phyloP scores from a whole-genome alignment of 1,140 invertebrate species.

The Neodiprion virginianus region DNA sequence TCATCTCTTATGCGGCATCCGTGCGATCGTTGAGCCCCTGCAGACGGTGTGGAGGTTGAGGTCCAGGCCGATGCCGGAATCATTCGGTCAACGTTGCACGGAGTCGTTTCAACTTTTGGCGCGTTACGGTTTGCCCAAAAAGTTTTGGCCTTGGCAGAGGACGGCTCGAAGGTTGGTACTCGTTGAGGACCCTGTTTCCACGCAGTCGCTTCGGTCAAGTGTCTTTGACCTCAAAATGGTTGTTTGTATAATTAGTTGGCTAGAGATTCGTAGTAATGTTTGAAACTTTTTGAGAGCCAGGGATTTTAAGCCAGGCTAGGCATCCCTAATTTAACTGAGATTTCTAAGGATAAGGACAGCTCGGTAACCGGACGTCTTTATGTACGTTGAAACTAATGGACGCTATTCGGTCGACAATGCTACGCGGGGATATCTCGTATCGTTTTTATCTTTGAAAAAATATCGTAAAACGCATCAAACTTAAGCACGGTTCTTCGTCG shows the following conservation, averaged over 20 bases:
- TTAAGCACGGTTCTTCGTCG: not conserved
- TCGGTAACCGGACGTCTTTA: not conserved
- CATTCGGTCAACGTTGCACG: not conserved
- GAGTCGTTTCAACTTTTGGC: not conserved
- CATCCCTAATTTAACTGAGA: constrained; percentile 1
- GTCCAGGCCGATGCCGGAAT: not conserved
- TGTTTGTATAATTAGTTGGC: constrained; percentile 7
- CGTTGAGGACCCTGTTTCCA: not conserved
- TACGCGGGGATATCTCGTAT: not conserved
- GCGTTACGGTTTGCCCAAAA: not conserved
- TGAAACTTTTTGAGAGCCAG: not conserved
- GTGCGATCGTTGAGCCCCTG: not conserved
- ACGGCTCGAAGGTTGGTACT: not conserved
- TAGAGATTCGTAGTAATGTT: not conserved
- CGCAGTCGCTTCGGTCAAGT: not conserved
- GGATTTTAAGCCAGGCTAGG: not conserved
- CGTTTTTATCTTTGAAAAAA: not conserved
- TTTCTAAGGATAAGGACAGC: not conserved
- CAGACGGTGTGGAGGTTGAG: too few relatives aligned
- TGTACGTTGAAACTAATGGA: not conserved
- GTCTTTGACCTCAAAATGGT: constrained; percentile 3
- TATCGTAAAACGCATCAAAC: not conserved
- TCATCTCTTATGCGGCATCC: not conserved
- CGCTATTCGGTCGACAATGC: not conserved
- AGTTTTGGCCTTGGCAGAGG: not conserved